Percentiles rank a stretch among this genome's conserved stretches.
Conservation (phyloP, 30 jellyfish, hydroid and myxozoan species). For the Aurelia aurita region DNA sequence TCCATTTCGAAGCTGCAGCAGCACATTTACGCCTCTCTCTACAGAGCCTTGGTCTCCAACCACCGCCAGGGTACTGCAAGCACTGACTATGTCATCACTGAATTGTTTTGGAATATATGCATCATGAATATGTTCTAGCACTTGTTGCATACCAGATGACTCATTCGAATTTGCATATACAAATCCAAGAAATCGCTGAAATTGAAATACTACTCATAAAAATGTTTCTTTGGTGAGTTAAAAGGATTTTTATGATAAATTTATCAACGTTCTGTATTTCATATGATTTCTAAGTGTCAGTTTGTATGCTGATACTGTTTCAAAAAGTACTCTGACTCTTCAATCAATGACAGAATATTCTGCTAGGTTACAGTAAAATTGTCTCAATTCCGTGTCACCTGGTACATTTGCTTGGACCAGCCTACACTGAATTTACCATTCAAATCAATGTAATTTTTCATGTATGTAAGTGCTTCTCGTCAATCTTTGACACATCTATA, state of each 20-base stretch:
- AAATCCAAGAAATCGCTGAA: conserved; percentile 12
- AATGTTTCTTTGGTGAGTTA: not conserved
- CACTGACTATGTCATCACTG: not conserved
- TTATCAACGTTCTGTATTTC: not conserved
- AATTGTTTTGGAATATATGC: conserved; percentile 9
- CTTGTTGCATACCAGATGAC: conserved; percentile 9
- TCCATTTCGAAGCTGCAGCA: conserved; percentile 6
- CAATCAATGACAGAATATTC: too few species aligned
- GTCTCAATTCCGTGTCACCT: not conserved
- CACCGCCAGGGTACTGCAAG: not conserved
- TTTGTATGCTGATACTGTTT: not conserved
- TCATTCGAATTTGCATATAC: conserved; percentile 21
- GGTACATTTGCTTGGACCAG: too few species aligned
- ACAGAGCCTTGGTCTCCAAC: conserved; percentile 24
- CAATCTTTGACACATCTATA: not conserved
- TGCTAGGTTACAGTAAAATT: not conserved
- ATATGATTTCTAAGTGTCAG: not conserved
- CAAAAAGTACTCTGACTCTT: not conserved
- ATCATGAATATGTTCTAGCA: not conserved
- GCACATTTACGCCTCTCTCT: conserved; percentile 8
- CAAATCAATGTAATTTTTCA: not conserved
- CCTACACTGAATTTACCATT: not conserved
- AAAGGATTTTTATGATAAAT: not conserved
- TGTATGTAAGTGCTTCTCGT: not conserved
- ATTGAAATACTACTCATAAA: not conserved